Evolutionary conservation across 2,888 invertebrate species (phyloP).

Genomic region (Chromoteleia sp.): DNA sequence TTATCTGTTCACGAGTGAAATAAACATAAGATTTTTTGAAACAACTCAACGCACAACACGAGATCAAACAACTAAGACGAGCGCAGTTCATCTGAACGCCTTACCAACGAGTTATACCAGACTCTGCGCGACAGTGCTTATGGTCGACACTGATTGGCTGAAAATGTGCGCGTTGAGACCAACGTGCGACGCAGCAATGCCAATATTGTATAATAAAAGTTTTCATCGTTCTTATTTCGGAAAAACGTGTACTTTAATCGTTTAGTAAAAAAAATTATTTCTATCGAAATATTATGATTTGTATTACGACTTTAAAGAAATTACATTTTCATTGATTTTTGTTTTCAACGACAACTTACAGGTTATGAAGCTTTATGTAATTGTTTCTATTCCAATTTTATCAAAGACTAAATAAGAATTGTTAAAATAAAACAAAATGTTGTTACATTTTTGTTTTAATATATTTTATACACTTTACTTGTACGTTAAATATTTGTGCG

Average conservation of each 20-base stretch:
- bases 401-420: too few relatives aligned
- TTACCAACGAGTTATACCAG: constrained; percentile 4
- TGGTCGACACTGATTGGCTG: constrained; percentile 20
- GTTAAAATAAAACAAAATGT: too few relatives aligned
- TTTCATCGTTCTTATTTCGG: background rate
- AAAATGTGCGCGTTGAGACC: background rate
- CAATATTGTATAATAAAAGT: constrained; percentile 2
- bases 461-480: too few relatives aligned
- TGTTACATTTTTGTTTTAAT: too few relatives aligned
- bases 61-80: constrained; percentile 19
- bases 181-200: constrained; percentile 15
- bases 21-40: constrained; percentile 9
- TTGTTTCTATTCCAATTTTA: too few relatives aligned
- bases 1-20: too few relatives aligned
- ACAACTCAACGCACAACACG: constrained; percentile 10
- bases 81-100: constrained; percentile 30
- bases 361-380: too few relatives aligned
- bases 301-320: too few relatives aligned
- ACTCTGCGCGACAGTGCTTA: constrained; percentile 21
- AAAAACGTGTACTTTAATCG: constrained; percentile 6
- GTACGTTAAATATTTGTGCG: too few relatives aligned
- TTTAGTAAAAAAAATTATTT: constrained; percentile 6
- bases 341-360: background rate
- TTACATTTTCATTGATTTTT: too few relatives aligned
- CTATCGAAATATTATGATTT: background rate